phyloP scores from a whole-genome alignment of 2,888 invertebrate species.

The Clistopyga incitator region DNA sequence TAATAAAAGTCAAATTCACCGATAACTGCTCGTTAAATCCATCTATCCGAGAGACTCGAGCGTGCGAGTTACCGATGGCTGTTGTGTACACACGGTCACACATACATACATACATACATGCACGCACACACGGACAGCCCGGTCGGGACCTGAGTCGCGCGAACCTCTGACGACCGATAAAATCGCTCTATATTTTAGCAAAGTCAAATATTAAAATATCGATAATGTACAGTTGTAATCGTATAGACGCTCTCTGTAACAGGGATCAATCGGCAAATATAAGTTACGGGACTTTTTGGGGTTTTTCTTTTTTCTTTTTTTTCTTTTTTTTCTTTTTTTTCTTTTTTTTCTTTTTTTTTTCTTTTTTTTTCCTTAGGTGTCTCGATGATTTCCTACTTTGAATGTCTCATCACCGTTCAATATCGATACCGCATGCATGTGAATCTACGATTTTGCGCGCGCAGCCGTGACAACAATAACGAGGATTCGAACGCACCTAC shows the following conservation, averaged over 20 bases:
- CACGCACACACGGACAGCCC: too few species aligned
- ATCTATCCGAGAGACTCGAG: slow-evolving; percentile 59
- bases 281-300: slow-evolving; percentile 53
- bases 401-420: slow-evolving; percentile 30
- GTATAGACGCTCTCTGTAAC: slow-evolving; percentile 71
- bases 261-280: slow-evolving; percentile 74
- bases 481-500: background rate
- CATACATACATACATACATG: too few species aligned
- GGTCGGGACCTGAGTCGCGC: slow-evolving; percentile 31
- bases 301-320: slow-evolving; percentile 46
- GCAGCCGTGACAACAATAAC: background rate
- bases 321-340: slow-evolving; percentile 39
- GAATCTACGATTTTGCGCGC: slow-evolving; percentile 2
- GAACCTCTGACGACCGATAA: slow-evolving; percentile 40
- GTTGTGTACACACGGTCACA: slow-evolving; percentile 36
- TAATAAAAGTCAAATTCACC: background rate
- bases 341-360: slow-evolving; percentile 18
- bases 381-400: slow-evolving; percentile 29
- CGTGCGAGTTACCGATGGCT: slow-evolving; percentile 42
- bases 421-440: background rate
- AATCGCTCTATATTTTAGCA: slow-evolving; percentile 69
- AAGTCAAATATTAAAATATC: slow-evolving; percentile 77
- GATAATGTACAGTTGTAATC: slow-evolving; percentile 75
- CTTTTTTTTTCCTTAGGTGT: slow-evolving; percentile 11
- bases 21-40: background rate